Evolutionary conservation across 2,113 vertebrate species (phyloP), one percentile per base, ranked within the genome.

Genomic region (Dromaius novaehollandiae): DNA sequence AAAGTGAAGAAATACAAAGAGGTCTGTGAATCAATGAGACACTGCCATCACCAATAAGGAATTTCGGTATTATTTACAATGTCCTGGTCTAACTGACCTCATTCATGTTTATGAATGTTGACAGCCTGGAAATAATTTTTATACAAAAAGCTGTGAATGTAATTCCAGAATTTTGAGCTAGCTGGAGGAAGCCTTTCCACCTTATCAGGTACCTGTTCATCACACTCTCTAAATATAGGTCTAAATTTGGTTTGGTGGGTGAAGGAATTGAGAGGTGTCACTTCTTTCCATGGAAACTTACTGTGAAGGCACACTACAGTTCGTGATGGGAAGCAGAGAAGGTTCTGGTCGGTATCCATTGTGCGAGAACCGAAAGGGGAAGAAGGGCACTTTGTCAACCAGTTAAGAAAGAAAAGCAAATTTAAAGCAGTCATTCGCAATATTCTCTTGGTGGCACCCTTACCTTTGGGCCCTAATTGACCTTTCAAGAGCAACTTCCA

Each of bases 301-400:
- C 30, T 24, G 36, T 3, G 22, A 55, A 34, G 46, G 21, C 55
- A 22, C 40, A 28, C 6, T 4, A 1, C 1, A 0, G 55, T 3
- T 75, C 9, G 24, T 50, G 48, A n/a, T 18, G 55, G 18, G 40
- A 73, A 28, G 44, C 15, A 24, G 30, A 50, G 48, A 55, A 25
- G 9, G 46, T 34, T 63, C 32, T 58, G 21, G 21, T 18, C 11
- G 10, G 15, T 9, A 4, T 30, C 28, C 28, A 10, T 11, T 46
- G 7, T 2, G 22, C 68, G 34, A 38, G 61, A 75, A 25, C 38
- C 25, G n/a, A 20, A 26, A 38, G 10, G 7, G 14, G 44, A 26
- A 64, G 42, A 64, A 82, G 14, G 2, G 28, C 13, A 11, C 48
- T 40, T 71, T 79, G 66, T 34, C 42, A 13, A 1, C 51, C 11